Percentiles rank a stretch among this genome's conserved stretches.
phyloP scores from a whole-genome alignment of 2,113 vertebrate species.

The Psittacula cyanocephala region DNA sequence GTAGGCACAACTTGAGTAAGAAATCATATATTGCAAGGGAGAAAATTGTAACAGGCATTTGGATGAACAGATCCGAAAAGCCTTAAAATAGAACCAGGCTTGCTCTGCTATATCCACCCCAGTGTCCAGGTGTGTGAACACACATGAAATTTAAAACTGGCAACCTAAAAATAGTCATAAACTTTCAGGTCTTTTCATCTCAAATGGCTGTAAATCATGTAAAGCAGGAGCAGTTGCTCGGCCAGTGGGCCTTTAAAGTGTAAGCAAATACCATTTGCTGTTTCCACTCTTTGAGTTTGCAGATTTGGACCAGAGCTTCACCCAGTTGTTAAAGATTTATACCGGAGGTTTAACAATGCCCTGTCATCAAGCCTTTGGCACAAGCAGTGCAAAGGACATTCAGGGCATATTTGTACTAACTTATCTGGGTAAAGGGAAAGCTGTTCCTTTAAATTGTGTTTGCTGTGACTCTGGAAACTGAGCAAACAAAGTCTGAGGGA shows the following conservation, averaged over 20 bases:
- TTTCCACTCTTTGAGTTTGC: constrained; percentile 11
- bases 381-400: constrained; percentile 49
- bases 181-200: constrained; percentile 7
- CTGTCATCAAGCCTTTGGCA: constrained; percentile 57
- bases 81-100: not conserved
- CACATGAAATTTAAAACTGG: not conserved
- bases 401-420: constrained; percentile 52
- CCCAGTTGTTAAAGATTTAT: constrained; percentile 58
- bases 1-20: not conserved
- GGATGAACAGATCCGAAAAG: not conserved
- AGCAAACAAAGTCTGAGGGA: constrained; percentile 57
- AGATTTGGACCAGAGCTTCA: not conserved
- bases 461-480: constrained; percentile 70
- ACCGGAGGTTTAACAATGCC: constrained; percentile 6
- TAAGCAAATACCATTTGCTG: constrained; percentile 9
- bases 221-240: not conserved
- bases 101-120: not conserved
- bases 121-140: constrained; percentile 5
- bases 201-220: constrained; percentile 14
- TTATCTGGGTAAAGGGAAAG: constrained; percentile 60
- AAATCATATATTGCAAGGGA: not conserved
- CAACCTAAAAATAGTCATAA: constrained; percentile 18
- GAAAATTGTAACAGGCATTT: not conserved
- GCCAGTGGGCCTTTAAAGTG: not conserved
- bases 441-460: constrained; percentile 66